phyloP scores from a whole-genome alignment of 92 coral and sea anemone species.

The Phymanthus crucifer region DNA sequence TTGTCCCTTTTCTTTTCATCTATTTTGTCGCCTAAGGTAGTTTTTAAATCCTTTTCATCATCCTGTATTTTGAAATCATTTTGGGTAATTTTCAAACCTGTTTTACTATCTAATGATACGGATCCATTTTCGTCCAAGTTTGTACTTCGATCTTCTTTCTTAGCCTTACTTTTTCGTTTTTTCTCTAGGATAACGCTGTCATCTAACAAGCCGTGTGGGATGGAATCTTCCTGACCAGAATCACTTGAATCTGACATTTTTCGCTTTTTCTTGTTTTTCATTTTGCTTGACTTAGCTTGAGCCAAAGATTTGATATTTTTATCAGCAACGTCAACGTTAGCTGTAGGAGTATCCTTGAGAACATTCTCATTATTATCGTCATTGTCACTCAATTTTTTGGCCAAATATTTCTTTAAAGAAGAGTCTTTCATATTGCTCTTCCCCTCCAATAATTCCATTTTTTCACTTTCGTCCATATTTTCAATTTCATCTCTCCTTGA shows the following conservation, averaged over 20 bases:
- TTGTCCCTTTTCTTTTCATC: background rate
- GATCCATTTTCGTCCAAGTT: background rate
- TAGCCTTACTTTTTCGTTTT: background rate
- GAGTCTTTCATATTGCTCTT: background rate
- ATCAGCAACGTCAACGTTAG: background rate
- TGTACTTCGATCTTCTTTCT: background rate
- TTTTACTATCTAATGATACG: background rate
- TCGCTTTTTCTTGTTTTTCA: slow-evolving; percentile 1
- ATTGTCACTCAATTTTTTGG: background rate
- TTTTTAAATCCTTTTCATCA: background rate
- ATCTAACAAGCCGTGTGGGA: background rate
- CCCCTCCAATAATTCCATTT: background rate
- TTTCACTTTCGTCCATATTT: background rate
- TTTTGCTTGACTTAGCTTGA: slow-evolving; percentile 5
- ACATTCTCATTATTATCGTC: background rate
- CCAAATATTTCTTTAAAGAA: background rate
- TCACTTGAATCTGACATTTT: background rate
- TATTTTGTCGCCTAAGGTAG: background rate
- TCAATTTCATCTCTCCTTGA: background rate
- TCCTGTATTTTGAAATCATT: background rate
- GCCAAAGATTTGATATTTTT: background rate
- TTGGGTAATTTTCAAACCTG: background rate
- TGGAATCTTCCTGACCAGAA: background rate
- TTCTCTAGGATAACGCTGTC: background rate
- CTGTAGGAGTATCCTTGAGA: background rate